These are phyloP conservation scores for Eupithecia abbreviata DNA, from an alignment of 2,888 invertebrate genomes.

Conservation along the genomic window DNA sequence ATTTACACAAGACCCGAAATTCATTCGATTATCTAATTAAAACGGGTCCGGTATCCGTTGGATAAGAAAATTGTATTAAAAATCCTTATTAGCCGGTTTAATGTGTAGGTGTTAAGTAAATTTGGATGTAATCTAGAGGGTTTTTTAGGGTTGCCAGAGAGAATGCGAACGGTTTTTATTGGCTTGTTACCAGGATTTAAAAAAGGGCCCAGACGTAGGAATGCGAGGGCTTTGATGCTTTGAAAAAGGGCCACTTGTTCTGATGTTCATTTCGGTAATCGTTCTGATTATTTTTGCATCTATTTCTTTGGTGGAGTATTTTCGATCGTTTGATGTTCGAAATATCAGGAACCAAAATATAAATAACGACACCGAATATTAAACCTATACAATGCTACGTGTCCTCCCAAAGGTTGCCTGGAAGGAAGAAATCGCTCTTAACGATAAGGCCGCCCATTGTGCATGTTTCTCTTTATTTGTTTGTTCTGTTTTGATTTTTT, in stretches of 20 bases:
- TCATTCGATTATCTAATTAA: conserved; percentile 75
- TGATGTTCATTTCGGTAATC: conserved; percentile 75
- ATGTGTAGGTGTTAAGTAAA: conserved; percentile 84
- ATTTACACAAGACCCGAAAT: conserved; percentile 68
- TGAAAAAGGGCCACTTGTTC: conserved; percentile 61
- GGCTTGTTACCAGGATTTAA: conserved; percentile 83
- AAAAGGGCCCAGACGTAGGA: conserved; percentile 72
- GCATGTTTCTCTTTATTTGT: no score
- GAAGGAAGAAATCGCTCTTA: no score
- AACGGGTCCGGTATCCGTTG: conserved; percentile 62
- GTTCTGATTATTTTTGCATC: conserved; percentile 64
- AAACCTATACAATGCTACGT: no score
- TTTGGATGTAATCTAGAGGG: conserved; percentile 82
- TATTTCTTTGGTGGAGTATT: conserved; percentile 41
- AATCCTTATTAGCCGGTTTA: conserved; percentile 77
- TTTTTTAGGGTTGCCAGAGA: conserved; percentile 69
- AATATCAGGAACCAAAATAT: not conserved
- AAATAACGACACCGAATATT: no score
- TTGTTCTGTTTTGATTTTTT: no score
- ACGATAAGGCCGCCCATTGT: no score
- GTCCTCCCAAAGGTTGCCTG: no score
- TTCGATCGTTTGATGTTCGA: conserved; percentile 32
- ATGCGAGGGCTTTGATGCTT: conserved; percentile 73
- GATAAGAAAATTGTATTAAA: conserved; percentile 78
- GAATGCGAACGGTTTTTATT: conserved; percentile 81